Evolutionary conservation across 2,113 vertebrate species (phyloP), one percentile per base, ranked within the genome.

Genomic region (Microcebus tavaratra): DNA sequence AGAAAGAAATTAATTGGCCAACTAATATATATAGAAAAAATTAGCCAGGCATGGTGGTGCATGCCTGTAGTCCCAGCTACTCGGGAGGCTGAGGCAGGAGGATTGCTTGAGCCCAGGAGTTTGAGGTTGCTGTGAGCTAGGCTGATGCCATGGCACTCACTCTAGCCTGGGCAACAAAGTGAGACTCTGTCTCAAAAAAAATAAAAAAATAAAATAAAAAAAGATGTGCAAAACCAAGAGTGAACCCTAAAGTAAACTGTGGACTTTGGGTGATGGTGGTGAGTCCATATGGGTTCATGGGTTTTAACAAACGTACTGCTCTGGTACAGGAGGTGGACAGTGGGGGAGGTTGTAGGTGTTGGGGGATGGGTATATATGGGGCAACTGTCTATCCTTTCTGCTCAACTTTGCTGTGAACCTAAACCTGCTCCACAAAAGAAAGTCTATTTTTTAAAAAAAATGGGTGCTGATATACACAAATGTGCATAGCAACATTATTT

Each of bases 261-360:
- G 25, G 21, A 27, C 87, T 18, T 17, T 0, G 42, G 14, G 20
- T 17, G 57, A 23, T 11, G 12, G 8, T 0, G 42, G 15, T 6
- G 8, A 18, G 17, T 67, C 15, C 0, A 0, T 36, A 31, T 23
- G 27, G 45, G 20, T 4, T 67, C 48, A 21, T 27, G 0, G 0
- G 1, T 14, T 29, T 8, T 55, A 17, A 70, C 50, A 34, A 2
- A 65, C 3, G 18, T 4, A 23, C 50, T 36, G 0, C 67, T 36
- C 57, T n/a, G 31, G 53, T 29, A 18, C 11, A 42, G 9, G 4
- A 1, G 50, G 15, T 34, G 7, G 25, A 25, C 42, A 21, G 18
- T 12, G 1, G 4, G 55, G 15, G 48, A 27, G 63, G 45, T 45
- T 25, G 1, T 34, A 42, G 36, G 0, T 13, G 1, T 11, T 11